Evolutionary conservation across 2,113 vertebrate species (phyloP).

Genomic region (Hippoglossus stenolepis): DNA sequence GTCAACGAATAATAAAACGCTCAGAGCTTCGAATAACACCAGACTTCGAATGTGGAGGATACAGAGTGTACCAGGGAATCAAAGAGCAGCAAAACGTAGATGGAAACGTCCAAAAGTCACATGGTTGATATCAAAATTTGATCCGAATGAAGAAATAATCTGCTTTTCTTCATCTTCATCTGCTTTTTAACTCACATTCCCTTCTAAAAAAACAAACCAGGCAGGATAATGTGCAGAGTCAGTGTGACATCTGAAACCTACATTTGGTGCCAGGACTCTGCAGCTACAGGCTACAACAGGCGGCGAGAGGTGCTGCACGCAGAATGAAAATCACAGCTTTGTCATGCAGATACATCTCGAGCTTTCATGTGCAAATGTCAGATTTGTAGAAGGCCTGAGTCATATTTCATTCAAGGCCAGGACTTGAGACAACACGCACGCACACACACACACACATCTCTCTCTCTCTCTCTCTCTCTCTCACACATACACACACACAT

Average conservation of each 20-base stretch:
- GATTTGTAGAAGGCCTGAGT: slow-evolving; percentile 8
- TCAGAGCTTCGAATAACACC: no score
- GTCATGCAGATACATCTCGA: not conserved
- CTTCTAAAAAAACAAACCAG: not conserved
- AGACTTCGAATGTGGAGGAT: no score
- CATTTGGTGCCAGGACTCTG: not conserved
- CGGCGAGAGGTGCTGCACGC: not conserved
- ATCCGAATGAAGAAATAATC: no score
- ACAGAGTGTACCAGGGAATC: no score
- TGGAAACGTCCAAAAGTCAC: no score
- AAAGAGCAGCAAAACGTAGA: no score
- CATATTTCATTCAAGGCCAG: slow-evolving; percentile 56
- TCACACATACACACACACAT: slow-evolving; percentile 57
- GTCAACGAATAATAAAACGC: no score
- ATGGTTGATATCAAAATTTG: no score
- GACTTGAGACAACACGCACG: not conserved
- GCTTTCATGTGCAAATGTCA: slow-evolving; percentile 10
- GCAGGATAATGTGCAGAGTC: not conserved
- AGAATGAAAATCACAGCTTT: not conserved
- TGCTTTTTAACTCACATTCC: not conserved
- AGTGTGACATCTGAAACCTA: not conserved
- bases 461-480: slow-evolving; percentile 45
- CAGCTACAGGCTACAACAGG: not conserved
- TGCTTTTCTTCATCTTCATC: not conserved
- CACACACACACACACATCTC: slow-evolving; percentile 28